These are phyloP conservation scores for Lagenorhynchus albirostris DNA, from an alignment of 2,113 vertebrate species.

Conservation along the genomic window DNA sequence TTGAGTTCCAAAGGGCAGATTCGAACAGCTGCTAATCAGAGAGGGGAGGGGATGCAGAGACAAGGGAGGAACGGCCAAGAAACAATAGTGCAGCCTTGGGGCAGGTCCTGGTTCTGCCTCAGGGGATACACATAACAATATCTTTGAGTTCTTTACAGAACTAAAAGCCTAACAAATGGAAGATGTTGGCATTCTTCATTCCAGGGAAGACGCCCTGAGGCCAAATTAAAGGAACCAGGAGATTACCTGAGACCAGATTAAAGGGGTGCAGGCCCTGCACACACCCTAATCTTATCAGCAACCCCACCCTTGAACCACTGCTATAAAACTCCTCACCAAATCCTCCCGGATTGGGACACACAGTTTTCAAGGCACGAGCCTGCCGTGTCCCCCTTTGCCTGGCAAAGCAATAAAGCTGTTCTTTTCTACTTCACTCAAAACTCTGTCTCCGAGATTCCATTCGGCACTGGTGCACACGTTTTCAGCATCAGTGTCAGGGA, in stretches of 20 bases:
- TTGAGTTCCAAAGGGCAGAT: neutral
- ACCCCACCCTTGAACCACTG: neutral
- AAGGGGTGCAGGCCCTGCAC: neutral
- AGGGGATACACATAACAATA: neutral
- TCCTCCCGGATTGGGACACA: neutral
- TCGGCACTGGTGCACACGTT: neutral
- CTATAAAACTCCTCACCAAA: neutral
- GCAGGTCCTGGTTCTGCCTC: neutral
- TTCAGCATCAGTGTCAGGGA: neutral
- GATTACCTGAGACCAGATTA: neutral
- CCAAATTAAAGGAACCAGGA: neutral
- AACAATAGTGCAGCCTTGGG: neutral
- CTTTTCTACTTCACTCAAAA: neutral
- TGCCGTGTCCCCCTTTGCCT: neutral
- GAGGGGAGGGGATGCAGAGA: neutral
- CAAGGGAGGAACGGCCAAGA: neutral
- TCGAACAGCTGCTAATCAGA: neutral
- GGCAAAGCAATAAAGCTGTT: neutral
- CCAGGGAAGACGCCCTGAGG: neutral
- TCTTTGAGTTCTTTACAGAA: neutral
- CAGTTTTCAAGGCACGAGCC: neutral
- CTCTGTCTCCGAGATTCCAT: too few species aligned
- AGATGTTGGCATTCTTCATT: neutral
- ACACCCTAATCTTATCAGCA: neutral
- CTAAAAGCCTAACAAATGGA: neutral